phyloP scores from a whole-genome alignment of 2,888 invertebrate genomes.

The Lasioglossum vierecki region DNA sequence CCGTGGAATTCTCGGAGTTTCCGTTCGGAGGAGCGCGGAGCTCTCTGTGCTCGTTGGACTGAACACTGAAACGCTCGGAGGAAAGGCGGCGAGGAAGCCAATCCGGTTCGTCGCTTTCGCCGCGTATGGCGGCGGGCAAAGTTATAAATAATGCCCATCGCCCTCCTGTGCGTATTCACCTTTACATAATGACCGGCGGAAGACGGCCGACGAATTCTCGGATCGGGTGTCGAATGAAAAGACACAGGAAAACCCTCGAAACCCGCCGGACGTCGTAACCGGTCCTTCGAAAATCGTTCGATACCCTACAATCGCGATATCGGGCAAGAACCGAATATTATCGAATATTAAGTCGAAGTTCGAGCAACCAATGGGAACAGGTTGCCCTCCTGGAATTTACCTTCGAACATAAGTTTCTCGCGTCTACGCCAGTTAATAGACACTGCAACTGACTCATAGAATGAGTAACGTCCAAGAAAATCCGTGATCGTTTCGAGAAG shows the following conservation, averaged over 20 bases:
- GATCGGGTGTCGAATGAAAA: slow-evolving; percentile 58
- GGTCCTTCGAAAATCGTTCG: slow-evolving; percentile 22
- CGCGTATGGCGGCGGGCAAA: slow-evolving; percentile 57
- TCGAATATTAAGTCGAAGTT: too few relatives aligned
- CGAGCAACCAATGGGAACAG: not conserved
- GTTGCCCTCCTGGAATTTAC: not conserved
- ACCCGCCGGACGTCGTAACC: not conserved
- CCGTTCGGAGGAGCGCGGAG: not conserved
- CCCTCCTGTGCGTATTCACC: slow-evolving; percentile 57
- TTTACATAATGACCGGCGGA: slow-evolving; percentile 63
- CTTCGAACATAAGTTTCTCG: not conserved
- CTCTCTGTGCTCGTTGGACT: slow-evolving; percentile 10
- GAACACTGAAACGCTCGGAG: slow-evolving; percentile 37
- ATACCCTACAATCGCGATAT: slow-evolving; percentile 43
- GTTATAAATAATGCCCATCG: slow-evolving; percentile 68
- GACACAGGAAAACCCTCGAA: slow-evolving; percentile 40
- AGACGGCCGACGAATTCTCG: slow-evolving; percentile 58
- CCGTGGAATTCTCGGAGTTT: slow-evolving; percentile 2
- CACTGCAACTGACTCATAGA: not conserved
- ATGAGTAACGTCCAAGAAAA: not conserved
- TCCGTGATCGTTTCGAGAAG: not conserved
- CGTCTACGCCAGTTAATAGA: not conserved
- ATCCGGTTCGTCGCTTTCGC: slow-evolving; percentile 64
- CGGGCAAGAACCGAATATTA: slow-evolving; percentile 12
- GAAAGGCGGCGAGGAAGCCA: slow-evolving; percentile 56